Evolutionary conservation across 2,888 invertebrate genomes (phyloP).

Genomic region (Phyto melanocephala): DNA sequence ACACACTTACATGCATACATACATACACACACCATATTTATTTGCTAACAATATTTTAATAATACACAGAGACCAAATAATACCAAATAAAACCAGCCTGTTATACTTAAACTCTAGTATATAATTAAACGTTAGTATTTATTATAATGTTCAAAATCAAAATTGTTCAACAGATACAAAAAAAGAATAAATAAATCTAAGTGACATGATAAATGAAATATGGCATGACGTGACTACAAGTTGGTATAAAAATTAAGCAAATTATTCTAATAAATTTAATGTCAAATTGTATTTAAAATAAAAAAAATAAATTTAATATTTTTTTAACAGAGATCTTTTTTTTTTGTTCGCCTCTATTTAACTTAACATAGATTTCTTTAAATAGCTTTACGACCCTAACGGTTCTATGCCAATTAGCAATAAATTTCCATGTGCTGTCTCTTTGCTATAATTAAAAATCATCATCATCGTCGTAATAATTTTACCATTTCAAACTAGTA

Average conservation of each 20-base stretch:
- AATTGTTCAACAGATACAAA: slow-evolving; percentile 33
- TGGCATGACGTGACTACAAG: slow-evolving; percentile 48
- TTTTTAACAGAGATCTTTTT: neutral
- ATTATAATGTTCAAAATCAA: slow-evolving; percentile 31
- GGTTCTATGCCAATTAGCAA: slow-evolving; percentile 4
- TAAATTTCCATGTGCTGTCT: neutral
- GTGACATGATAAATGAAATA: slow-evolving; percentile 61
- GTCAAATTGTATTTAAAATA: neutral
- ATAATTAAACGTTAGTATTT: slow-evolving; percentile 11
- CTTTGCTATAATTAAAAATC: neutral
- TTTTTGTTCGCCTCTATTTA: too few species aligned
- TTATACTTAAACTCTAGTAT: neutral
- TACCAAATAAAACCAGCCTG: neutral
- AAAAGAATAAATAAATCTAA: slow-evolving; percentile 7
- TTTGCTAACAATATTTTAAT: slow-evolving; percentile 68
- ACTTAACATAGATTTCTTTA: neutral
- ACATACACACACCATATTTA: too few species aligned
- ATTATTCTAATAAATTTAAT: slow-evolving; percentile 10
- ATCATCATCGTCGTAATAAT: too few species aligned
- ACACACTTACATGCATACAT: too few species aligned
- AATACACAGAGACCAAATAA: neutral
- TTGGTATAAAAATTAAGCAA: slow-evolving; percentile 12
- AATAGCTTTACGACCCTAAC: neutral
- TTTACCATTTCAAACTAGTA: too few species aligned
- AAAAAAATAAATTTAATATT: neutral